Base-by-base conservation (phyloP, 2,888 invertebrate genomes). In the Luperina nickerlii region DNA sequence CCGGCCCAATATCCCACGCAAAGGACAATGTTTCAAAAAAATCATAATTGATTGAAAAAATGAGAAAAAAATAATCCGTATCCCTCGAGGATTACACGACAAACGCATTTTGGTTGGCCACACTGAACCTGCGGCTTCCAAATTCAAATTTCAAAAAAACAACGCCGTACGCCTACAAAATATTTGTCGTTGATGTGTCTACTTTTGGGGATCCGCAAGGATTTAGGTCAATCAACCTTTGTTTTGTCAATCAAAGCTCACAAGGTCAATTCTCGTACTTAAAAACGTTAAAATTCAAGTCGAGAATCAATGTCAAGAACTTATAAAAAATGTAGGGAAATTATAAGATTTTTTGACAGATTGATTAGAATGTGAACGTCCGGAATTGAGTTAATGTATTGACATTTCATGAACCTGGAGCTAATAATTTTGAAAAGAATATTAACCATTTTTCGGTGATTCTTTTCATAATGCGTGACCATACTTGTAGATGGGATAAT, bases 21-120 rank as follows among this genome's bases (percentile, higher is more conserved):
- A 86, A 90, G 88, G 91, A 91, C 93, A 93, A 92, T 92, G 91
- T 93, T 94, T 92, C 71, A 84, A 94, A 95, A 95, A 95, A 95
- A 94, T 90, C 90, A 94, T 94, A 94, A 94, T 94, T 94, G 92
- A 93, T 92, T 89, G 87, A 91, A 92, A 93, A 95, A 95, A 94
- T 93, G 90, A 62, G 45, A 82, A 86, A 82, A 82, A 82, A 92
- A 94, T 95, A 96, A 96, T 96, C 96, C 95, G 93, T 89, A 90
- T 94, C 96, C 96, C 96, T 88, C 57, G 96, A 92, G 96, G 96
- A 96, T 96, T 96, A 96, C 96, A 96, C 95, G 96, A 96, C 95
- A 96, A 96, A 96, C 93, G 95, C 96, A 97, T 96, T 96, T 96
- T 93, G 92, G 92, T 93, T 94, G 96, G 95, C 96, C 96, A 96